Base-by-base conservation (phyloP, 2,888 invertebrate species). In the Parnassius mnemosyne region DNA sequence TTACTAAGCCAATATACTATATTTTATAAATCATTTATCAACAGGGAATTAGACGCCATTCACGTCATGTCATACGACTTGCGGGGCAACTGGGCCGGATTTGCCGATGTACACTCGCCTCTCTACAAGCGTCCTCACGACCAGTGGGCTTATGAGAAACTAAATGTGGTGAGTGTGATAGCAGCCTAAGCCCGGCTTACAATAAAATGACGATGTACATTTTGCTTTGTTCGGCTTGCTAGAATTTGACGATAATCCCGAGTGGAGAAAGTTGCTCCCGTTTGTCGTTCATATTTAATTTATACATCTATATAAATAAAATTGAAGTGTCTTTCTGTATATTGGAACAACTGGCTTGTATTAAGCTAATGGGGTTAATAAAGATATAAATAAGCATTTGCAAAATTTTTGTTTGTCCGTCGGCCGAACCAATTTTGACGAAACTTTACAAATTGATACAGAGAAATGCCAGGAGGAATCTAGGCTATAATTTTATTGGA, bases 51-150 rank as follows among this genome's bases (percentile, higher is more conserved):
- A 57, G 96, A 97, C 79, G 96, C 96, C 0, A 94, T 97, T 60
- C 96, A 97, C 78, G 96, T 95, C 53, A 97, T 97, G 97, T 94
- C 96, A 0, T 97, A 97, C 80, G 97, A 97, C 84, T 92, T 97
- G 54, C 93, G 97, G 65, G 97, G 97, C 11, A 97, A 96, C 80
- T 97, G 97, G 97, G 97, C 96, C 1, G 97, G 97, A 13, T 97
- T 97, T 77, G 97, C 97, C 0, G 97, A 97, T 77, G 95, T 95
- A 0, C 97, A 97, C 79, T 97, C 97, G 73, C 96, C 97, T 1
- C 89, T 97, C 0, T 97, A 96, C 81, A 96, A 94, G 76, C 92
- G 97, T 53, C 95, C 96, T 0, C 96, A 96, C 75, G 97, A 97
- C 81, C 96, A 97, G 78, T 97, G 95, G 92, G 97, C 96, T 20